Base-by-base conservation (phyloP, 2,113 vertebrate genomes). In the Hystrix brachyura region DNA sequence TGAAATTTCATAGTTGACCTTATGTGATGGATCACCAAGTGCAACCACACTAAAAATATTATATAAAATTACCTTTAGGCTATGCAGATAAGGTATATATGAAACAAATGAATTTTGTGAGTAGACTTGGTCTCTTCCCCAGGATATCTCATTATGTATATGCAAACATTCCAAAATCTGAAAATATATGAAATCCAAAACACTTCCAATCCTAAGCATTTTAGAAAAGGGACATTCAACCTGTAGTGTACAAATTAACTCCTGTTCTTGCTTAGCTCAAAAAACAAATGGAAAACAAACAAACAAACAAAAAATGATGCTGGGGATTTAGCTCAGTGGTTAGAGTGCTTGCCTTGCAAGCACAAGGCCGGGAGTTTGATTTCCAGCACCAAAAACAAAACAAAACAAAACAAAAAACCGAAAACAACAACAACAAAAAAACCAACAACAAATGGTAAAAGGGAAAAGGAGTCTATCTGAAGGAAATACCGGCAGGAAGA, bases 281-380 rank as follows among this genome's bases (percentile, higher is more conserved):
- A 76, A 97, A 90, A 90, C 64, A 83, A 95, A 80, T 6, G 23
- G 43, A 17, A 86, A 92, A 46, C 38, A 38, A 38, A 38, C 38
- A 38, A 38, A 38, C 38, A 38, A 38, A 38, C 2, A 38, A 38
- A 38, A 38, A 38, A 38, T 38, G 38, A 2, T 38, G 38, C 38
- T 38, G 38, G 38, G 38, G 38, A 38, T 38, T 38, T 38, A 38
- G 38, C 38, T 38, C 38, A 38, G 38, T 38, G 38, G 38, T 38
- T 38, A 38, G 38, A 38, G 38, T 38, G 38, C 38, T 38, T 38
- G 38, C 38, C 38, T 38, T 38, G 38, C 38, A 38, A 38, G 38
- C 38, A 38, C 38, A 38, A 38, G 38, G 38, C 38, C 38, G 38
- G 38, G 38, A 38, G 38, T 38, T 38, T 38, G 38, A 38, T 38